These are phyloP conservation scores for Enteromius fasciolatus DNA, from an alignment of 2,797 vertebrate species.

Conservation along the genomic window DNA sequence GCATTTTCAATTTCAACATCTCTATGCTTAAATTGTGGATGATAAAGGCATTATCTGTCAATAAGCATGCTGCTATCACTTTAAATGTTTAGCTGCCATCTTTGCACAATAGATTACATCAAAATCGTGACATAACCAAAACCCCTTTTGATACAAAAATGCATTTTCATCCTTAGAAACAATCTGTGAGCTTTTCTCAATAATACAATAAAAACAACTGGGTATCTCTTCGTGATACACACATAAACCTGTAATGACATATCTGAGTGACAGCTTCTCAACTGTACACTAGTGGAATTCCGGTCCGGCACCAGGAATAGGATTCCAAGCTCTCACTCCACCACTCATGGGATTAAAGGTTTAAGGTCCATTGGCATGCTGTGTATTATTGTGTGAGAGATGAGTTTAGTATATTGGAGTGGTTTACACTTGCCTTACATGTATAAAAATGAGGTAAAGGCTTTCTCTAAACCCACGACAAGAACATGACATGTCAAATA, in stretches of 20 bases:
- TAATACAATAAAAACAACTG: conserved; percentile 12
- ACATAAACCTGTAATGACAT: conserved; percentile 16
- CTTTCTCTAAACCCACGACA: conserved; percentile 12
- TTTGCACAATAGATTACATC: conserved; percentile 13
- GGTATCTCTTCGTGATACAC: background rate
- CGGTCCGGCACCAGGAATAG: conserved; percentile 25
- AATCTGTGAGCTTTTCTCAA: background rate
- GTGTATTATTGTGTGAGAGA: conserved; percentile 53
- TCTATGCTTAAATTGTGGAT: background rate
- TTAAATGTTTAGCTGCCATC: conserved; percentile 10
- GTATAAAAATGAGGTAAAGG: conserved; percentile 42
- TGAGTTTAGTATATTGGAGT: conserved; percentile 49
- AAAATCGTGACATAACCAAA: conserved; percentile 14
- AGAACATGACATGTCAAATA: conserved; percentile 29
- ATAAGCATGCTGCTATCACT: background rate
- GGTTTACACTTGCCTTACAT: conserved; percentile 39
- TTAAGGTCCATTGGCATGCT: conserved; percentile 54
- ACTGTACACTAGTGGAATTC: conserved; percentile 33
- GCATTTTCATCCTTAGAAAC: conserved; percentile 6
- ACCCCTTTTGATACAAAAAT: background rate
- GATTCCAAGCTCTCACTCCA: conserved; percentile 31
- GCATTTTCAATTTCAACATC: background rate
- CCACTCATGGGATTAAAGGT: conserved; percentile 53
- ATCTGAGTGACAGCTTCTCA: conserved; percentile 30
- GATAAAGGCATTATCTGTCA: background rate